Evolutionary conservation across 2,888 invertebrate genomes (phyloP).

Genomic region (Perizoma affinitatum): DNA sequence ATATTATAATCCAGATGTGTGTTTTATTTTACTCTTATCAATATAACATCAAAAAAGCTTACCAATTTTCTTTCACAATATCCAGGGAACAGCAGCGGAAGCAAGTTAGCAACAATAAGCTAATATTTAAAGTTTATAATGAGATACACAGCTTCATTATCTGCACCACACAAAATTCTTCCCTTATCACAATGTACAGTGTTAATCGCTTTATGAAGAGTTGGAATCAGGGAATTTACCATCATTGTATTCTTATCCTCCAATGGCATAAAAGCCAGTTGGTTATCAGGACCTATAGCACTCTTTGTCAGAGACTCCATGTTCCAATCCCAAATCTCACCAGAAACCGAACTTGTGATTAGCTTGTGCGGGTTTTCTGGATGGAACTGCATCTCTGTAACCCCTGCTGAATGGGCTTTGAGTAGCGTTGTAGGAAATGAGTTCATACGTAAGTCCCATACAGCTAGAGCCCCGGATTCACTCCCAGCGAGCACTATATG

Average conservation of each 20-base stretch:
- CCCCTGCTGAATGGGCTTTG: conserved; percentile 89
- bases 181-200: conserved; percentile 90
- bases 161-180: conserved; percentile 92
- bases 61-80: too few species aligned
- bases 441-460: conserved; percentile 95
- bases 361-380: conserved; percentile 93
- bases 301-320: conserved; percentile 81
- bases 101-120: conserved; percentile 3
- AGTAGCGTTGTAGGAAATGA: conserved; percentile 92
- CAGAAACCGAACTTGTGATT: conserved; percentile 91
- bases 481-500: conserved; percentile 93
- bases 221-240: conserved; percentile 89
- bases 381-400: conserved; percentile 95
- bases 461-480: conserved; percentile 93
- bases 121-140: conserved; percentile 86
- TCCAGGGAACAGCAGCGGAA: neutral
- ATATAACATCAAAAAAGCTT: too few species aligned
- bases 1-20: conserved; percentile 31
- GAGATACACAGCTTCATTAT: conserved; percentile 94
- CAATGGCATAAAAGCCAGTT: conserved; percentile 87
- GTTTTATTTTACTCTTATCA: conserved; percentile 23
- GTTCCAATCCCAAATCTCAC: conserved; percentile 96
- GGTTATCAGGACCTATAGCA: conserved; percentile 62
- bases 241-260: conserved; percentile 88
- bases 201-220: conserved; percentile 91